Base-by-base conservation (phyloP, 2,797 vertebrate genomes). In the Onychomys torridus region DNA sequence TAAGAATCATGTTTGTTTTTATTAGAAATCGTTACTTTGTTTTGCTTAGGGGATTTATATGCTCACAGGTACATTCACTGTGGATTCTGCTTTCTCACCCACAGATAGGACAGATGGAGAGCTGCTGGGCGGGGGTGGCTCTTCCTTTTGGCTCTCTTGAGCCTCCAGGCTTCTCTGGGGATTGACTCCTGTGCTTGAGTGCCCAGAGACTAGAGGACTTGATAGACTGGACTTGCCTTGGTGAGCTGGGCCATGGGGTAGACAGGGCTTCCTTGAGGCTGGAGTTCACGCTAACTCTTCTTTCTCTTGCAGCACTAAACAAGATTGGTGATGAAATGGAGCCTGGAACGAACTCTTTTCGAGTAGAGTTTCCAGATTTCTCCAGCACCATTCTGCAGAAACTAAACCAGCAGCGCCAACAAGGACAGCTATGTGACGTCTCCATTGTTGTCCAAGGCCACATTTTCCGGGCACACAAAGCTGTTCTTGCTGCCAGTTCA, bases 341-440 rank as follows among this genome's bases (percentile, higher is more conserved):
- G 98, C 98, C 99, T 96, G 99, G 99, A 91, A 98, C 98, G 93
- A 99, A 98, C 97, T 99, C 98, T 98, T 99, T 99, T 98, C 99
- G 98, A 97, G 99, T 99, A 97, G 99, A 99, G 94, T 99, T 99
- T 98, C 99, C 99, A 65, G 98, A 99, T 98, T 99, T 99, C 98
- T 99, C 99, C 81, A 99, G 98, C 97, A 99, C 99, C 97, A 98
- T 99, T 93, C 98, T 99, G 95, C 99, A 99, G 97, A 99, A 99
- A 97, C 98, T 99, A 96, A 99, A 99, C 97, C 99, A 99, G 98
- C 99, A 99, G 97, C 99, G 99, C 73, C 99, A 99, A 97, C 98
- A 99, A 94, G 99, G 99, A 84, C 99, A 99, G 12, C 96, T 99
- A 93, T 99, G 99, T 92, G 99, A 99, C 91, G 99, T 99, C 90